Percentiles rank a stretch among this genome's conserved stretches.
Conservation (phyloP, 2,113 vertebrate genomes). For the Callithrix jacchus region DNA sequence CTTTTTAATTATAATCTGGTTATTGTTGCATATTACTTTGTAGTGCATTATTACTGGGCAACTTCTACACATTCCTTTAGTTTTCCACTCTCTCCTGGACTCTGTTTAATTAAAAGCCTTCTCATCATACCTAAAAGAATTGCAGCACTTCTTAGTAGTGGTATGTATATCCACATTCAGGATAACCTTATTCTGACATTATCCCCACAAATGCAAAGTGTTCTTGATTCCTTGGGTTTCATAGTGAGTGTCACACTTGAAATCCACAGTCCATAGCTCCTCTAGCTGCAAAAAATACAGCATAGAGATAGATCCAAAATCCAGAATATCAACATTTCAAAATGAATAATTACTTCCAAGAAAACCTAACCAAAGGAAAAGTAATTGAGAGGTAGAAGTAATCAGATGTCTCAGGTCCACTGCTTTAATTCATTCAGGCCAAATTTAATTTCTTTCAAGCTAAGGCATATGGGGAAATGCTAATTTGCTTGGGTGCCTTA, state of each 20-base stretch:
- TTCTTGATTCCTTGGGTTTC: neutral
- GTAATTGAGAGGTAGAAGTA: neutral
- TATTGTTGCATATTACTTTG: neutral
- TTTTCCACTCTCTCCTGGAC: neutral
- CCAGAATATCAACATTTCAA: neutral
- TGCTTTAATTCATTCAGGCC: constrained; percentile 32
- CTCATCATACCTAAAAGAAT: neutral
- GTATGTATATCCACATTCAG: neutral
- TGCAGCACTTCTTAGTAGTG: rapidly evolving
- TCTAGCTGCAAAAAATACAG: neutral
- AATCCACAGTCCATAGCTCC: neutral
- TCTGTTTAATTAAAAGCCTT: neutral
- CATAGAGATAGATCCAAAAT: neutral
- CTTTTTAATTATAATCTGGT: neutral
- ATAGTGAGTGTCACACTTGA: too few species aligned
- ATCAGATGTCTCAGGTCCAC: neutral
- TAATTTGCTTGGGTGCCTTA: constrained; percentile 17
- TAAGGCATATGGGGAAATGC: neutral
- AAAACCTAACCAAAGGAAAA: constrained; percentile 16
- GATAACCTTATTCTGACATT: neutral
- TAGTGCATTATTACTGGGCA: neutral
- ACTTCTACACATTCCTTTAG: neutral
- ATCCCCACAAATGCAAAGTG: neutral
- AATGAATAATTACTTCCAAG: neutral
- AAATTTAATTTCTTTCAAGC: constrained; percentile 38